Evolutionary conservation across 53 echinoderm and acorn worm genomes (phyloP), one percentile per base, ranked within the genome.

Genomic region (Stichopus horrens): DNA sequence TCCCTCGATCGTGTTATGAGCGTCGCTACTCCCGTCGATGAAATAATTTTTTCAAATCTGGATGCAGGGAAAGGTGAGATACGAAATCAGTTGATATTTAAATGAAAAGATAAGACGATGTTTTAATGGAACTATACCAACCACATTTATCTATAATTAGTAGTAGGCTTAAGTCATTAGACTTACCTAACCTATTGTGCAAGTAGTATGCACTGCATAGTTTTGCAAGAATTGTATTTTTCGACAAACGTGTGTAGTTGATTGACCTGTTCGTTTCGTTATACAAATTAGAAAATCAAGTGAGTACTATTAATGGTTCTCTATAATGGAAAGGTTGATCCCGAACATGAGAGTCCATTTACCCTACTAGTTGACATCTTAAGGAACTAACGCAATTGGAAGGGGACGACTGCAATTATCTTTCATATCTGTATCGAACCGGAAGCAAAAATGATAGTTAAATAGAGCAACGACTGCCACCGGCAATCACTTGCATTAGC

Each of bases 41-140:
- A 71, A 13, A 71, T 71, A 37, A 37, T 37, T 37, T 37, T 16
- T 71, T 71, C n/a, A 71, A 71, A 71, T 20, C 71, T 71, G 71
- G 71, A 71, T 71, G 18, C 71, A 71, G 8, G 71, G 71, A 71
- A 71, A 71, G 71, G 71, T 71, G 71, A 71, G 71, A 71, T 16
- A 71, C 37, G 37, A 71, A 71, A 18, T 37, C 37, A 37, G 10
- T 63, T 63, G 63, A 63, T 63, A 16, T 63, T 63, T 63, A 13
- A 63, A 63, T 63, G 63, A 16, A 63, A 63, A 63, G 63, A 63
- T 63, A 10, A 13, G 63, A 63, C 16, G 63, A 63, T 16, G 63
- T 63, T 16, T 13, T 63, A 16, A 63, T 13, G 63, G 16, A 16
- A 63, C 63, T 63, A 10, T 63, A 10, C 16, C 63, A 13, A 63